phyloP scores from a whole-genome alignment of 2,888 invertebrate genomes.

The Eulithis prunata region DNA sequence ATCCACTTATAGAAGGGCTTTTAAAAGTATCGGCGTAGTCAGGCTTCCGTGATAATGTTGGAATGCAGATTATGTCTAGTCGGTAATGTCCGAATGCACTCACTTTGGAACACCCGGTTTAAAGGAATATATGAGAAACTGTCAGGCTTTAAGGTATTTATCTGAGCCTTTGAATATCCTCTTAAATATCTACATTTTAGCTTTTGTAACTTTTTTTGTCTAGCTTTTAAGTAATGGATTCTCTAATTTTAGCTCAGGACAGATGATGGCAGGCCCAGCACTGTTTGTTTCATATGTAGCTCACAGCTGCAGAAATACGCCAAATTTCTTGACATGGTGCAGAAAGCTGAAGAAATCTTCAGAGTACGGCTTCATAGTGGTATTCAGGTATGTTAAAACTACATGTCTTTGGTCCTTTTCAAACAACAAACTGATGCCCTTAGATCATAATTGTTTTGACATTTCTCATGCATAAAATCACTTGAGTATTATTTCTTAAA shows the following conservation, averaged over 20 bases:
- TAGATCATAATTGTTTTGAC: too few species aligned
- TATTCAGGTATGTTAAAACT: slow-evolving; percentile 12
- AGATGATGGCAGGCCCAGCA: slow-evolving; percentile 20
- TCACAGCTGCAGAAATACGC: slow-evolving; percentile 8
- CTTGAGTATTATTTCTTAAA: too few species aligned
- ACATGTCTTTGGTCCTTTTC: too few species aligned
- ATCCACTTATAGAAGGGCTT: not conserved
- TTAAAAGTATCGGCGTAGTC: not conserved
- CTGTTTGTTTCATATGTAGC: slow-evolving; percentile 14
- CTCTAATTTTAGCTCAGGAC: slow-evolving; percentile 18
- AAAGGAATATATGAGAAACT: slow-evolving; percentile 24
- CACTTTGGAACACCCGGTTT: slow-evolving; percentile 6
- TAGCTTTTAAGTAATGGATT: not conserved
- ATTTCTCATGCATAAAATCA: too few species aligned
- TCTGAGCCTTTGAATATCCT: not conserved
- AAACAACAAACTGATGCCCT: too few species aligned
- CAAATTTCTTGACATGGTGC: slow-evolving; percentile 10
- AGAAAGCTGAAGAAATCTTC: slow-evolving; percentile 8
- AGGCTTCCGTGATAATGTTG: not conserved
- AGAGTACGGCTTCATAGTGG: slow-evolving; percentile 2
- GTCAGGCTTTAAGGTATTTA: slow-evolving; percentile 8
- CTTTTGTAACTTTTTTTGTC: not conserved
- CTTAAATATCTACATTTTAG: too few species aligned
- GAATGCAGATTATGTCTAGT: slow-evolving; percentile 21
- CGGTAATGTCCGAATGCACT: slow-evolving; percentile 21